Evolutionary conservation across 2,113 vertebrate species (phyloP).

Genomic region (Ceuthmochares aereus): DNA sequence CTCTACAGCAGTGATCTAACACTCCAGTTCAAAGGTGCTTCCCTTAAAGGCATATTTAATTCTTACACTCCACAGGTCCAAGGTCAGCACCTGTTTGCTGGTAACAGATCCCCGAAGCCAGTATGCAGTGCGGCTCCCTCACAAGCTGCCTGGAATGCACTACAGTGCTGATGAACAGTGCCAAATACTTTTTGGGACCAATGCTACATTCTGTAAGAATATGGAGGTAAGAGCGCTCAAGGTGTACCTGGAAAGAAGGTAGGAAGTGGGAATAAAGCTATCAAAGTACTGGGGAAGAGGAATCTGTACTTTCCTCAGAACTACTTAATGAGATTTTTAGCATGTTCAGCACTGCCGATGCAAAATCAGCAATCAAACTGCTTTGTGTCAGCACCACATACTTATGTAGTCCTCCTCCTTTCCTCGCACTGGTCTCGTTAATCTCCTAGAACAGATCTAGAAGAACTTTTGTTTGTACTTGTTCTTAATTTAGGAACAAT

Average conservation of each 20-base stretch:
- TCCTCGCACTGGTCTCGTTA: not conserved
- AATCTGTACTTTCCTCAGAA: not conserved
- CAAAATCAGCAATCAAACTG: not conserved
- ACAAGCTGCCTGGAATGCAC: constrained; percentile 97
- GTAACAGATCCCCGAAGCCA: constrained; percentile 90
- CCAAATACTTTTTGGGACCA: constrained; percentile 96
- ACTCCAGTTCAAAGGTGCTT: not conserved
- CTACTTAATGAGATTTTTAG: not conserved
- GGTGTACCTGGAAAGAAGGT: not conserved
- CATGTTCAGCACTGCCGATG: not conserved
- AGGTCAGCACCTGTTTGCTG: constrained; percentile 88
- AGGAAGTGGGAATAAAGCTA: not conserved
- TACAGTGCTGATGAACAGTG: constrained; percentile 96
- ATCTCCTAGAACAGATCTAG: not conserved
- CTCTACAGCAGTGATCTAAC: not conserved
- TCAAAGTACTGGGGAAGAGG: not conserved
- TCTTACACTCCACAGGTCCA: constrained; percentile 82
- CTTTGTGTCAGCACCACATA: not conserved
- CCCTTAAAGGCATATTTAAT: not conserved
- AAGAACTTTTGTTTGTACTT: not conserved
- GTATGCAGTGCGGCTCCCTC: constrained; percentile 83
- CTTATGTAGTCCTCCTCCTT: not conserved
- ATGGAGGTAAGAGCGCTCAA: constrained; percentile 87
- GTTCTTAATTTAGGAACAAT: not conserved
- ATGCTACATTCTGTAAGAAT: constrained; percentile 94